These are phyloP conservation scores for Anthonomus grandis DNA, from an alignment of 1,140 invertebrate genomes.

Conservation along the genomic window DNA sequence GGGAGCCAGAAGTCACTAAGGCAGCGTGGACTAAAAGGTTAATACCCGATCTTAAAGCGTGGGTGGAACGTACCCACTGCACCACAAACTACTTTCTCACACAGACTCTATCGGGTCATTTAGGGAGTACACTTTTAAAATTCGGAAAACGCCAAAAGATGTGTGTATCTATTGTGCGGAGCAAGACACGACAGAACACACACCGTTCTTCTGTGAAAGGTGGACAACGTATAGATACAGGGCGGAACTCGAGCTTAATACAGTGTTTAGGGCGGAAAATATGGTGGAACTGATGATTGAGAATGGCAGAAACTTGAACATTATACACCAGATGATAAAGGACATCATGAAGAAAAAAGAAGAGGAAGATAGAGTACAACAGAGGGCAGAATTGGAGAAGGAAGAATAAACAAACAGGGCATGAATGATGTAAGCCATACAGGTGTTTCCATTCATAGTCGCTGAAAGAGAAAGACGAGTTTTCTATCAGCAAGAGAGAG, in stretches of 20 bases:
- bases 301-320: not conserved
- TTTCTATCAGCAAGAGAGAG: too few relatives aligned
- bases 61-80: too few relatives aligned
- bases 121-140: not conserved
- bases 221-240: constrained; percentile 1
- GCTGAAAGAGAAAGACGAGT: too few relatives aligned
- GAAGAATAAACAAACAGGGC: too few relatives aligned
- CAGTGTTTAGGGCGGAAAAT: not conserved
- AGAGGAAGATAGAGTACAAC: too few relatives aligned
- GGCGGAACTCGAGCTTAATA: not conserved
- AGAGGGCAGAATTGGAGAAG: too few relatives aligned
- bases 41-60: too few relatives aligned
- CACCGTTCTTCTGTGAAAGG: not conserved
- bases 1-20: constrained; percentile 3
- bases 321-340: not conserved
- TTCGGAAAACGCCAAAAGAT: too few relatives aligned
- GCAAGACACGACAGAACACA: constrained; percentile 5
- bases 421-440: too few relatives aligned
- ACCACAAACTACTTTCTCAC: too few relatives aligned
- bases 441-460: too few relatives aligned
- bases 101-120: constrained; percentile 6
- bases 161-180: not conserved
- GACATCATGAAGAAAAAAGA: not conserved
- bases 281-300: not conserved
- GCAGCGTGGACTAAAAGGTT: constrained; percentile 13